Percentiles rank a stretch among this genome's conserved stretches.
These are phyloP conservation scores for Acrobasis suavella DNA, from an alignment of 2,888 invertebrate genomes.

Conservation along the genomic window DNA sequence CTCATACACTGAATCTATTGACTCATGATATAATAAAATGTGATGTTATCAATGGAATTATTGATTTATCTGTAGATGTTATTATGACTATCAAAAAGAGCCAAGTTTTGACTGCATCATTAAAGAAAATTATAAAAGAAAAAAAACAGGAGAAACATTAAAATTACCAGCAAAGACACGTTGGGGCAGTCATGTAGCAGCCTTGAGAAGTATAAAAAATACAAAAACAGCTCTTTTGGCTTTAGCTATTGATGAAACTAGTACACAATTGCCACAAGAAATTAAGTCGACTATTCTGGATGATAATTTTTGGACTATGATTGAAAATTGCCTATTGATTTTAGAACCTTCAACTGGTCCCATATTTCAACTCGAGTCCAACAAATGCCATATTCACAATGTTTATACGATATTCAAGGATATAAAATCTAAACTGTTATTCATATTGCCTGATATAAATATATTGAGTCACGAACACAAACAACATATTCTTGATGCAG, in stretches of 20 bases:
- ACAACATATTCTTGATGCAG: constrained; percentile 16
- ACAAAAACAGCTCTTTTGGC: constrained; percentile 19
- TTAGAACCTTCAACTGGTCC: constrained; percentile 23
- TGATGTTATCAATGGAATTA: constrained; percentile 15
- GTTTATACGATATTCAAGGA: neutral
- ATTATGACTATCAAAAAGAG: constrained; percentile 26
- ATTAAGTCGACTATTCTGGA: constrained; percentile 20
- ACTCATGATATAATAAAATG: constrained; percentile 25
- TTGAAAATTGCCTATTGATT: constrained; percentile 19
- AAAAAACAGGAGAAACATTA: constrained; percentile 24
- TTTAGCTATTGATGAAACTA: constrained; percentile 22
- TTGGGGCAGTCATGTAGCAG: constrained; percentile 23
- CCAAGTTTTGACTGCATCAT: constrained; percentile 14
- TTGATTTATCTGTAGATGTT: constrained; percentile 6
- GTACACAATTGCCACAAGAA: constrained; percentile 18
- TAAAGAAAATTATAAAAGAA: constrained; percentile 4
- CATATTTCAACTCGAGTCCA: constrained; percentile 22
- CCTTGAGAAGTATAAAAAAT: constrained; percentile 21
- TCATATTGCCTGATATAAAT: constrained; percentile 18
- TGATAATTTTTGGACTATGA: constrained; percentile 22
- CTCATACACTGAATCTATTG: constrained; percentile 27
- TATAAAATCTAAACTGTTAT: constrained; percentile 22
- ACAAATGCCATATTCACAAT: constrained; percentile 21
- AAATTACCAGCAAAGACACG: constrained; percentile 26
- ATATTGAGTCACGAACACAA: constrained; percentile 20